These are phyloP conservation scores for Psittacula cyanocephala DNA, from an alignment of 2,113 vertebrate genomes.

Conservation along the genomic window DNA sequence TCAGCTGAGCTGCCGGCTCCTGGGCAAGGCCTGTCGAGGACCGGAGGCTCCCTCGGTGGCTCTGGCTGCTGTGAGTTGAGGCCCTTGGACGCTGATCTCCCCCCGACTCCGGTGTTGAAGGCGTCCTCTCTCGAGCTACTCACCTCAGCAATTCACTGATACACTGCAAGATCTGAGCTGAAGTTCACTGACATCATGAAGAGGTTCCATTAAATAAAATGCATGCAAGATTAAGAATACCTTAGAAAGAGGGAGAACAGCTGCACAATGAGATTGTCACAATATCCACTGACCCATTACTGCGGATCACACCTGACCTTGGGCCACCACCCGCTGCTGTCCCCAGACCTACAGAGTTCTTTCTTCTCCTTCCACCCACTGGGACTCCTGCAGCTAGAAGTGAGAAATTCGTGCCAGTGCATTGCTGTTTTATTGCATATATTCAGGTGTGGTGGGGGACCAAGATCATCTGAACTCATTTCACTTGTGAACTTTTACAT, in stretches of 20 bases:
- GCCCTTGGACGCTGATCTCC: no score
- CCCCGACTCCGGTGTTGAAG: no score
- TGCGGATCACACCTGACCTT: background rate
- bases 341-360: background rate
- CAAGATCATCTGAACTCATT: background rate
- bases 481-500: background rate
- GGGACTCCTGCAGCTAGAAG: background rate
- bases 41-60: no score
- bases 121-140: no score
- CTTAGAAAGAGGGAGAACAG: background rate
- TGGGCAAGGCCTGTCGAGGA: no score
- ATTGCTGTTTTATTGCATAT: background rate
- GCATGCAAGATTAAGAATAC: background rate
- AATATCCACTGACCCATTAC: background rate
- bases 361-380: background rate
- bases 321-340: background rate
- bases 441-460: background rate
- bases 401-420: background rate
- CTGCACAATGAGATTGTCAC: background rate
- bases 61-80: no score
- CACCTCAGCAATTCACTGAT: no score
- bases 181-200: background rate
- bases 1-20: no score
- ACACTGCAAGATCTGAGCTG: accelerated
- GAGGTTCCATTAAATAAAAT: background rate